Evolutionary conservation across 2,113 vertebrate species (phyloP), one percentile per base, ranked within the genome.

Genomic region (Beaufortia kweichowensis): DNA sequence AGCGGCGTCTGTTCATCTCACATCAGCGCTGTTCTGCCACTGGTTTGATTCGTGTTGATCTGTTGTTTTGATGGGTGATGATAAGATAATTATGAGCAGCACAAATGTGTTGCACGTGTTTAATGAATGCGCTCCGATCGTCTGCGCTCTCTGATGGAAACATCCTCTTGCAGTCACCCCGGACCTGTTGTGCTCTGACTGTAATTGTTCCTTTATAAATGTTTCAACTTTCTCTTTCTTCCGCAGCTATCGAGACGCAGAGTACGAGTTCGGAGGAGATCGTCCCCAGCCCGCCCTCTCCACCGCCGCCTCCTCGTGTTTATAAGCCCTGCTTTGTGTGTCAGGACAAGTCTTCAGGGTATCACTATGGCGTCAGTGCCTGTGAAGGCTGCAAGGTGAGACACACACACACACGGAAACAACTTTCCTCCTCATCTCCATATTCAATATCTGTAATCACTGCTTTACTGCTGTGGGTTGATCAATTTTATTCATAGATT

Each of bases 251-350:
- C 6, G 96, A 98, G 91, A 98, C 95, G 74, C 96, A 98, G 94
- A 98, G 96, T 91, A 96, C 94, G 91, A 97, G 96, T 89, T 98
- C 96, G 0, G 96, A 98, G 87, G 96, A 98, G 90, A 98, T 97
- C 50, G 96, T 97, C 86, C 96, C 95, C 87, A 98, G 96, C 83
- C 96, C 96, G 0, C 96, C 96, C 17, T 98, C 96, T 0, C 96
- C 96, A 1, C 96, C 96, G 0, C 96, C 96, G 1, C 93, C 96
- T 1, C 96, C 96, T 80, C 94, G 96, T 24, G 93, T 96, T 91
- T 98, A 98, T 91, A 98, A 98, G 86, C 96, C 96, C 80, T 98
- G 96, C 89, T 98, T 98, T 83, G 96, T 98, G 88, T 98, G 96
- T 89, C 96, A 98, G 89, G 96, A 98, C 91, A 98, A 98, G 82